Conservation (phyloP, 2,113 vertebrate genomes). For the Coturnix japonica region DNA sequence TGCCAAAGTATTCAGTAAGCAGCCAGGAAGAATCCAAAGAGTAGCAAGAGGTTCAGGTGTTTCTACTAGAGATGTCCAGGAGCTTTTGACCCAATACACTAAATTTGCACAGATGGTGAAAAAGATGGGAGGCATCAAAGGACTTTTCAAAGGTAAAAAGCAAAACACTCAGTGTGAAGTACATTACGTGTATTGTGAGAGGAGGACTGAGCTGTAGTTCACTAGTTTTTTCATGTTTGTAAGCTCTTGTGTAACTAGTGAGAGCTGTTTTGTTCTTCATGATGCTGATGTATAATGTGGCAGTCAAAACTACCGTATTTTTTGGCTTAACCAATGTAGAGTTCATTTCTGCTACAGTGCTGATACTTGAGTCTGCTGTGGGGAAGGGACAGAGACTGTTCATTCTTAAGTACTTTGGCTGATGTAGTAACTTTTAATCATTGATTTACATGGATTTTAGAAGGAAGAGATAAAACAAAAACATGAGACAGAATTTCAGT, state of each 20-base stretch:
- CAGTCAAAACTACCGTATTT: background rate
- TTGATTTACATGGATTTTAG: background rate
- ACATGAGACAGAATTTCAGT: background rate
- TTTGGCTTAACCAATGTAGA: background rate
- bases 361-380: background rate
- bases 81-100: slow-evolving; percentile 97
- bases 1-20: slow-evolving; percentile 97
- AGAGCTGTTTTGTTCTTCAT: background rate
- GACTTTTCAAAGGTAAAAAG: slow-evolving; percentile 93
- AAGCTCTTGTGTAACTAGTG: background rate
- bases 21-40: slow-evolving; percentile 94
- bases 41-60: slow-evolving; percentile 96
- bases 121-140: slow-evolving; percentile 99
- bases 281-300: background rate
- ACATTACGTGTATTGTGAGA: background rate
- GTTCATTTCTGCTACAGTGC: background rate
- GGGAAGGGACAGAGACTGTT: background rate
- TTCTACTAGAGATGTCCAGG: slow-evolving; percentile 95
- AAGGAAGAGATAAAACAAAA: background rate
- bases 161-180: background rate
- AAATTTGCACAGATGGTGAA: slow-evolving; percentile 99
- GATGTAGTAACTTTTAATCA: background rate
- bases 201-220: background rate
- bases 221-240: background rate
- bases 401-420: background rate